Evolutionary conservation across 2,888 invertebrate species (phyloP).

Genomic region (Heliothis peltigera): DNA sequence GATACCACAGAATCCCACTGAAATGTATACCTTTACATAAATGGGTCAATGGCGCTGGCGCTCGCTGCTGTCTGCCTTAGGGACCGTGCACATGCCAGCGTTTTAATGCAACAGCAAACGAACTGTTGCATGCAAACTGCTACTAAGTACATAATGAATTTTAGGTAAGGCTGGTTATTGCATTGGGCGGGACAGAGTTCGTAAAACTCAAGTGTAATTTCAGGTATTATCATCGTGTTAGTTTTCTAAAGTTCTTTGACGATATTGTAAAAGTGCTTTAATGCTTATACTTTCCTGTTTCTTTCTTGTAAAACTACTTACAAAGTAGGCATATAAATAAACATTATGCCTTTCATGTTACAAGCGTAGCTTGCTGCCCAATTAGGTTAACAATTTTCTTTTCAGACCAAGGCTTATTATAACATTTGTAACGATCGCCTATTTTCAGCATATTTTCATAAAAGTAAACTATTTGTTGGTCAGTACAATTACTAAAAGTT

Average conservation of each 20-base stretch:
- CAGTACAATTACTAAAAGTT: slow-evolving; percentile 14
- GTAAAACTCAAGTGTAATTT: slow-evolving; percentile 41
- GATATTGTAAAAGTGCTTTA: slow-evolving; percentile 16
- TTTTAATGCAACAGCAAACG: slow-evolving; percentile 56
- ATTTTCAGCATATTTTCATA: slow-evolving; percentile 19
- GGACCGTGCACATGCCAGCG: slow-evolving; percentile 48
- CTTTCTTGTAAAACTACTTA: background rate
- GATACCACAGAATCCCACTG: slow-evolving; percentile 80
- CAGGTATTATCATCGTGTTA: slow-evolving; percentile 6
- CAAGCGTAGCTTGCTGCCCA: slow-evolving; percentile 30
- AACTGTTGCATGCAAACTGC: slow-evolving; percentile 61
- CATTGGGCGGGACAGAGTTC: slow-evolving; percentile 32
- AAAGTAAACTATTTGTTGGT: slow-evolving; percentile 23
- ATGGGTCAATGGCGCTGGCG: slow-evolving; percentile 71
- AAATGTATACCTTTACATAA: slow-evolving; percentile 80
- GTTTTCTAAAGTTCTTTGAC: slow-evolving; percentile 1
- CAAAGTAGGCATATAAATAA: slow-evolving; percentile 3
- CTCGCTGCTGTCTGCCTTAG: slow-evolving; percentile 53
- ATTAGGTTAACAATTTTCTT: slow-evolving; percentile 41
- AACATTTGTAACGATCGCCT: slow-evolving; percentile 24
- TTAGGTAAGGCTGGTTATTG: slow-evolving; percentile 52
- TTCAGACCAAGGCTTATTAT: slow-evolving; percentile 31
- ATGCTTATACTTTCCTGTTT: slow-evolving; percentile 10
- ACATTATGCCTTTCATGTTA: slow-evolving; percentile 15
- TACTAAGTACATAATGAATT: slow-evolving; percentile 54